A percentile compares a stretch with the other conserved stretches of the same genome.
Conservation (phyloP, 2,113 vertebrate genomes). For the Microtus montanus region DNA sequence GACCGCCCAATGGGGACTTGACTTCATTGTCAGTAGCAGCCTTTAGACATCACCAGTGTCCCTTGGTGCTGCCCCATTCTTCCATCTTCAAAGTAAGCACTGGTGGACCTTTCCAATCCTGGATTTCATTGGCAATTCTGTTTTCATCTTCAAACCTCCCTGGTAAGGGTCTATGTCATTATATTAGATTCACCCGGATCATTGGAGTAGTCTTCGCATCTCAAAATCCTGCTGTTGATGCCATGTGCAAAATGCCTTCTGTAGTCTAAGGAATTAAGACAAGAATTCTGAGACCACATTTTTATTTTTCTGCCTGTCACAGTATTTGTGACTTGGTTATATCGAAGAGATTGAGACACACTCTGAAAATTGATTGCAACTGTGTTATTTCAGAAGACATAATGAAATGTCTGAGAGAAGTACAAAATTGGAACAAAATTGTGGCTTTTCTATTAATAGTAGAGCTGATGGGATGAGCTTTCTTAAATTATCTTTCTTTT, state of each 20-base stretch:
- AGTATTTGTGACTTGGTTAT: neutral
- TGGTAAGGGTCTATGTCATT: neutral
- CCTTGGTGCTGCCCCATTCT: neutral
- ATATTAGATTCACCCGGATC: too few relatives aligned
- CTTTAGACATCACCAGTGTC: neutral
- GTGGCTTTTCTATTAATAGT: neutral
- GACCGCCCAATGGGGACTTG: neutral
- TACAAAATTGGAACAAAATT: neutral
- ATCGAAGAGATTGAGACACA: neutral
- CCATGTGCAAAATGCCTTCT: neutral
- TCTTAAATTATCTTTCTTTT: neutral
- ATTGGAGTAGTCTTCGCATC: neutral
- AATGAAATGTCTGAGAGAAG: neutral
- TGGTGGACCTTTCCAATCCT: too few relatives aligned
- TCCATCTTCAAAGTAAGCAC: neutral
- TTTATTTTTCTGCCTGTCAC: neutral
- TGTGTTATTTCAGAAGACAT: slow-evolving; percentile 36
- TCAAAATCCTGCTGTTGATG: neutral
- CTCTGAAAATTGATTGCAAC: neutral
- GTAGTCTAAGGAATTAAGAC: neutral
- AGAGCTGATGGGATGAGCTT: neutral
- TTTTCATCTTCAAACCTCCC: neutral
- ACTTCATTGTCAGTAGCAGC: neutral
- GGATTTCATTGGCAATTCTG: neutral
- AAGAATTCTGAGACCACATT: neutral